Evolutionary conservation across 1,140 invertebrate genomes (phyloP).

Genomic region (Geopemphigus sp.): DNA sequence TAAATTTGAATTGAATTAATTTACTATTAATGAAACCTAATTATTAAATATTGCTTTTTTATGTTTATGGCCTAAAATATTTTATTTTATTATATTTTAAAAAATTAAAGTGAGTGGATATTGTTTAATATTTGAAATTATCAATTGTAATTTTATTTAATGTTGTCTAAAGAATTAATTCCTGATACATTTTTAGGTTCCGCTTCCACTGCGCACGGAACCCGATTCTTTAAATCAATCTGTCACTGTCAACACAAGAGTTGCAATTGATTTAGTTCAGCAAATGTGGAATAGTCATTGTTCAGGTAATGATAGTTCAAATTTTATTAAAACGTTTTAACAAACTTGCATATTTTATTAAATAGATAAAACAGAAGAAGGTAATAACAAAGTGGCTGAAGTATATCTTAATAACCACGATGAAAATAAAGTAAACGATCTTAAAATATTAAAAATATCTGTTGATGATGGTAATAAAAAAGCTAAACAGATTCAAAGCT

Average conservation of each 20-base stretch:
- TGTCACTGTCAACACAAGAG: conserved; percentile 52
- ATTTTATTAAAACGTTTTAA: neutral
- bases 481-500: no score
- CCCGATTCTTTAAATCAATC: conserved; percentile 32
- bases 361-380: neutral
- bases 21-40: no score
- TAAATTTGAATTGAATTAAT: no score
- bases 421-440: conserved; percentile 3
- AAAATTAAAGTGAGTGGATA: no score
- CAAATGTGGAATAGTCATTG: conserved; percentile 54
- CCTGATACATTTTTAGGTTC: neutral
- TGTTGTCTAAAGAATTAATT: neutral
- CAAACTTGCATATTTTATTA: neutral
- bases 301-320: conserved; percentile 1
- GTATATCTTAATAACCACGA: neutral
- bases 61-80: no score
- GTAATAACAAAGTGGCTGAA: neutral
- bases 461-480: no score
- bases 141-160: neutral
- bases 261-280: conserved; percentile 53
- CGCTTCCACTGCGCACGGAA: neutral
- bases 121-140: no score
- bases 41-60: no score
- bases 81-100: no score
- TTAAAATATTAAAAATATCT: no score